Percentiles rank a stretch among this genome's conserved stretches.
These are phyloP conservation scores for Galaxea fascicularis DNA, from an alignment of 92 coral and sea anemone species.

Conservation along the genomic window DNA sequence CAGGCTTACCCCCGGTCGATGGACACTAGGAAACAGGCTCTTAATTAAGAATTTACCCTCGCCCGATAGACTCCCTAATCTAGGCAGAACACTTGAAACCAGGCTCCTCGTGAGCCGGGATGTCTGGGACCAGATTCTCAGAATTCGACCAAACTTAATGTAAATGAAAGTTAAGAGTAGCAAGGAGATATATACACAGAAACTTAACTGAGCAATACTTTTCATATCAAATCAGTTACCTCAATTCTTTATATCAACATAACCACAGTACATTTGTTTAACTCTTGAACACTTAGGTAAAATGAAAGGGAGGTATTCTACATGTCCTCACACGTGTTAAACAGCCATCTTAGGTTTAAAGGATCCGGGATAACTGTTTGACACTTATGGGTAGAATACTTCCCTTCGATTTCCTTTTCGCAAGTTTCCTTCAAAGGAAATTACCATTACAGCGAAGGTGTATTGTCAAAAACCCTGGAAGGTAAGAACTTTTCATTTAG, in stretches of 20 bases:
- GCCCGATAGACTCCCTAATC: too few relatives aligned
- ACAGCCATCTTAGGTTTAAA: constrained; percentile 12
- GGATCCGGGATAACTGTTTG: constrained; percentile 23
- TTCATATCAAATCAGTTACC: too few relatives aligned
- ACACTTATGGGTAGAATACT: constrained; percentile 15
- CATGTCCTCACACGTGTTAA: too few relatives aligned
- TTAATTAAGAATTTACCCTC: not conserved
- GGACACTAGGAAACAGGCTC: constrained; percentile 17
- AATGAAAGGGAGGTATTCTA: too few relatives aligned
- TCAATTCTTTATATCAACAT: too few relatives aligned
- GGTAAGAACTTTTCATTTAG: constrained; percentile 21
- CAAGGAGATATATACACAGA: constrained; percentile 14
- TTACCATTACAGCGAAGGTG: not conserved
- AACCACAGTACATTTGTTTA: too few relatives aligned
- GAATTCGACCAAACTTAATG: not conserved
- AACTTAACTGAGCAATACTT: not conserved
- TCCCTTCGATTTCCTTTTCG: constrained; percentile 22
- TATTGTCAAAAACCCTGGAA: constrained; percentile 12
- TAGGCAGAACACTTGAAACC: too few relatives aligned
- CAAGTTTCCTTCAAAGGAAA: constrained; percentile 30
- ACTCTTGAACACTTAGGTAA: too few relatives aligned
- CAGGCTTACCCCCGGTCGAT: constrained; percentile 10
- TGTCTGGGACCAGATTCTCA: not conserved
- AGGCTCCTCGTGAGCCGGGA: too few relatives aligned
- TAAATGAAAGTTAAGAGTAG: constrained; percentile 2